Conservation (phyloP, 2,797 vertebrate species). For the Enteromius treurensis region DNA sequence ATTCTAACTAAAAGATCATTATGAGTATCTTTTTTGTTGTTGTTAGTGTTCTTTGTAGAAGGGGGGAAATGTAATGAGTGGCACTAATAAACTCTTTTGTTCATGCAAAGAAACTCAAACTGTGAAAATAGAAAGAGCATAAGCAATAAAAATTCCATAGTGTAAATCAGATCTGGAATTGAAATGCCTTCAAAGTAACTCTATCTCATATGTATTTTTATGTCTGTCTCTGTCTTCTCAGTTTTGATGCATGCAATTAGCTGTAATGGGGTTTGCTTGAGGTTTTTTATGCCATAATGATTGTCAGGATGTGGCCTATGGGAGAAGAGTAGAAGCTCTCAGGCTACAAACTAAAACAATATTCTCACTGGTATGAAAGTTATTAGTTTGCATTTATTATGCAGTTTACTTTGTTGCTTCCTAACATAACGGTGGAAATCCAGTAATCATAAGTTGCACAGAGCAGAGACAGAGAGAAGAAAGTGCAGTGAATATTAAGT, state of each 20-base stretch:
- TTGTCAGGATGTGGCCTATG: conserved; percentile 38
- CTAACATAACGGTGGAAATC: background rate
- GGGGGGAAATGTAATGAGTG: background rate
- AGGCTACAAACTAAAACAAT: conserved; percentile 27
- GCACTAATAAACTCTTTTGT: background rate
- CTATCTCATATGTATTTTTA: background rate
- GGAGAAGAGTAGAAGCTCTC: background rate
- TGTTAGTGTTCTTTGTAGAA: background rate
- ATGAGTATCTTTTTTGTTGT: background rate
- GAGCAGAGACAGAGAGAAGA: background rate
- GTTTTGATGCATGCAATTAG: conserved; percentile 49
- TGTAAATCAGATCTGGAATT: background rate
- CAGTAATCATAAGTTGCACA: background rate
- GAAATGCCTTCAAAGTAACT: background rate
- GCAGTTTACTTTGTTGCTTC: background rate
- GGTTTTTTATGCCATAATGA: conserved; percentile 42
- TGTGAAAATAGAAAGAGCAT: too few species aligned
- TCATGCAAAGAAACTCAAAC: background rate
- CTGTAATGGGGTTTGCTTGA: conserved; percentile 48
- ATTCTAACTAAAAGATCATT: background rate
- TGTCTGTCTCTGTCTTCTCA: conserved; percentile 42
- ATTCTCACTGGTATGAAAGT: background rate
- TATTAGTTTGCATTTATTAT: background rate
- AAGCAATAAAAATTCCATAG: background rate
- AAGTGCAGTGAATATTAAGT: background rate